Conservation (phyloP, 2,888 invertebrate genomes). For the Abrostola triplasia region DNA sequence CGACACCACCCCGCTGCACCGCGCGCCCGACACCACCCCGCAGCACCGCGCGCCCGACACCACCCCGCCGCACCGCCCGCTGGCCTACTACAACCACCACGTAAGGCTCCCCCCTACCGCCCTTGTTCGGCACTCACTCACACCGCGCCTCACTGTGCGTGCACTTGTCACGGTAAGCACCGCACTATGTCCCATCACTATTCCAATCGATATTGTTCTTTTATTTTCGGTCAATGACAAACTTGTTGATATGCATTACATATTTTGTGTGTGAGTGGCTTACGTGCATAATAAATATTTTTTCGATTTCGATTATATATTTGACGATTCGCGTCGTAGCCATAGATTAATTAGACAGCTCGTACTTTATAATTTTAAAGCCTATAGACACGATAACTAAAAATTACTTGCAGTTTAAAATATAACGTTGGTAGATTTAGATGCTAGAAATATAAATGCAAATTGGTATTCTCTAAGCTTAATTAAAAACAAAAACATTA, state of each 20-base stretch:
- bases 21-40: conserved; percentile 64
- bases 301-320: too few relatives aligned
- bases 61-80: conserved; percentile 60
- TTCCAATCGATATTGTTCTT: too few relatives aligned
- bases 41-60: conserved; percentile 45
- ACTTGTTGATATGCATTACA: too few relatives aligned
- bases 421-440: not conserved
- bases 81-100: conserved; percentile 65
- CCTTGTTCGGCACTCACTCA: conserved; percentile 25
- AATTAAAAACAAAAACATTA: too few relatives aligned
- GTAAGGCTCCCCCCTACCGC: conserved; percentile 51
- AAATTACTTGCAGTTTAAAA: not conserved
- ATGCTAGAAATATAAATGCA: not conserved
- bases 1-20: conserved; percentile 59
- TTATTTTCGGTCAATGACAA: too few relatives aligned
- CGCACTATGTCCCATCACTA: too few relatives aligned
- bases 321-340: not conserved
- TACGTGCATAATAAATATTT: too few relatives aligned
- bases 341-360: not conserved
- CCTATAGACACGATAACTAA: not conserved
- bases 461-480: too few relatives aligned
- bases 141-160: not conserved
- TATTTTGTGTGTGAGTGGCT: too few relatives aligned
- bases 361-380: not conserved
- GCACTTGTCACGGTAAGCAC: too few relatives aligned